Evolutionary conservation across 2,888 invertebrate genomes (phyloP).

Genomic region (Ophion ellenae): DNA sequence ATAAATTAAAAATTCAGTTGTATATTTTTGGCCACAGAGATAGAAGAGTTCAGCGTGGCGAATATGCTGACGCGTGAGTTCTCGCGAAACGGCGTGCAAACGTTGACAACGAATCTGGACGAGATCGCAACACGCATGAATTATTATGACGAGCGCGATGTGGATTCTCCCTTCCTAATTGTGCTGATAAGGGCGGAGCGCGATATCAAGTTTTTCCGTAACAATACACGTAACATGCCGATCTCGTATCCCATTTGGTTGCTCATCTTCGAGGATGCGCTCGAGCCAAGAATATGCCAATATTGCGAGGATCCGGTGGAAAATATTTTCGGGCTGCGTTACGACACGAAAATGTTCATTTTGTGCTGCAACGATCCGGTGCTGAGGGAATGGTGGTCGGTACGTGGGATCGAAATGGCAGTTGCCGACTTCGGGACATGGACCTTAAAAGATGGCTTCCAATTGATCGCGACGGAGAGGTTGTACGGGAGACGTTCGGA

Average conservation of each 20-base stretch:
- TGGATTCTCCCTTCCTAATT: constrained; percentile 71
- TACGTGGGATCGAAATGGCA: constrained; percentile 68
- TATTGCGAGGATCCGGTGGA: constrained; percentile 66
- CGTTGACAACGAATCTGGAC: constrained; percentile 61
- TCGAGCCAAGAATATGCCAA: constrained; percentile 52
- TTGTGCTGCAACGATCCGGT: constrained; percentile 67
- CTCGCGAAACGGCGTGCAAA: constrained; percentile 66
- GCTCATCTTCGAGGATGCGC: constrained; percentile 70
- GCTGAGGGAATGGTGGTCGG: constrained; percentile 75
- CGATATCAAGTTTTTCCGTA: constrained; percentile 66
- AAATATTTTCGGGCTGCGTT: constrained; percentile 72
- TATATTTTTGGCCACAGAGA: not conserved
- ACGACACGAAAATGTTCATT: constrained; percentile 75
- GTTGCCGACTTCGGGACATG: constrained; percentile 69
- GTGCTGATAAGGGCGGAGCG: constrained; percentile 65
- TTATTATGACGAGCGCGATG: constrained; percentile 52
- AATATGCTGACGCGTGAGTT: constrained; percentile 68
- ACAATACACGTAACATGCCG: constrained; percentile 47
- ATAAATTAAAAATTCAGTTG: no score
- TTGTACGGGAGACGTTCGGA: constrained; percentile 72
- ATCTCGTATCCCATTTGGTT: constrained; percentile 75
- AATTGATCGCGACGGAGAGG: constrained; percentile 33
- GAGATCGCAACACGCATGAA: constrained; percentile 23
- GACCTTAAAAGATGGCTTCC: constrained; percentile 53
- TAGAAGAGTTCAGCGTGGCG: constrained; percentile 58